Base-by-base conservation (phyloP, 2,888 invertebrate genomes). In the Spisula solida region DNA sequence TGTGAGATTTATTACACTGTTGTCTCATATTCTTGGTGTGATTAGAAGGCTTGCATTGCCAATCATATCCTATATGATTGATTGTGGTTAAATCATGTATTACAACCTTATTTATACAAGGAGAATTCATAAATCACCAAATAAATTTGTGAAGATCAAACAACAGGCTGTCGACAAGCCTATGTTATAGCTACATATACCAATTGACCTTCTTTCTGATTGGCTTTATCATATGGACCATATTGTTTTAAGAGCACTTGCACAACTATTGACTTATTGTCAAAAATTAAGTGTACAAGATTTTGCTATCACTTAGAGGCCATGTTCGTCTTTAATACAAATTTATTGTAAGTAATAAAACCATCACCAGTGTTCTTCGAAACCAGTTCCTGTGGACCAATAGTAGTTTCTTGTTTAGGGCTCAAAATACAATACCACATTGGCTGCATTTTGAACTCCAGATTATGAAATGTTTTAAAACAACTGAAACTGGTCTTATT, bases 171-270 rank as follows among this genome's bases (percentile, higher is more conserved):
- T n/a, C 25, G 20, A 25, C 25, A 10, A 66, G n/a, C 25, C 10
- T 25, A 66, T 25, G n/a, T 66, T 66, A 66, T 25, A 66, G 4
- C n/a, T 10, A 66, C 8, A 4, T 66, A n/a, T 5, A 66, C n/a
- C n/a, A 25, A 66, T 66, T 66, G 60, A 66, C 60, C 60, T 66
- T 25, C 25, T 6, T 12, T 25, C n/a, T n/a, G 10, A 66, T n/a
- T 66, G 60, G 25, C 60, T 25, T 66, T 66, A 25, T 66, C 25
- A 25, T 41, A 8, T 25, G 25, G 12, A 66, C 60, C 20, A 66
- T n/a, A 66, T 66, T n/a, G 60, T 25, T n/a, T 66, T 25, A 66
- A 66, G 60, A 66, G 25, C 60, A 66, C 60, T 66, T 66, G 60
- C 60, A 25, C 60, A 25, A 66, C 12, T 25, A 66, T 66, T 25